A percentile compares a stretch with the other conserved stretches of the same genome.
Evolutionary conservation across 2,888 invertebrate species (phyloP).

Genomic region (Amphiduros pacificus): DNA sequence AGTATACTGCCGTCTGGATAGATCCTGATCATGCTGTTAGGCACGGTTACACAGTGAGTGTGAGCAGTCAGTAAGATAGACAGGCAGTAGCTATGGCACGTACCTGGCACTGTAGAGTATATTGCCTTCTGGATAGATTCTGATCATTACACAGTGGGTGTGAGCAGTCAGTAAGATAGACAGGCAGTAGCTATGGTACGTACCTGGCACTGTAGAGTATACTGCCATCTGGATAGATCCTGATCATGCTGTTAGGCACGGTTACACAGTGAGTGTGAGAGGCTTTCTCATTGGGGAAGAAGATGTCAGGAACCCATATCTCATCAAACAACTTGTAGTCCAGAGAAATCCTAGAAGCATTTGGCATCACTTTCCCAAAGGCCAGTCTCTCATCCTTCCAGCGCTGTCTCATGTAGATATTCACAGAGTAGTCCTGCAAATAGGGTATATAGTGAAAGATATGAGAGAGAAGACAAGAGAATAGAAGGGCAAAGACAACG

Average conservation of each 20-base stretch:
- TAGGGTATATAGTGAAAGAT: no score
- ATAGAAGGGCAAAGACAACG: no score
- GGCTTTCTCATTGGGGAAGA: conserved; percentile 33
- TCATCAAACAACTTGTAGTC: conserved; percentile 21
- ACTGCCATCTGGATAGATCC: conserved; percentile 31
- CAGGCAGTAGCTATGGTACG: conserved; percentile 17
- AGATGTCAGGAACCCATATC: conserved; percentile 37
- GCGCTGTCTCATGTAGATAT: conserved; percentile 20
- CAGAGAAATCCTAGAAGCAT: conserved; percentile 7
- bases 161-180: no score
- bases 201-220: conserved; percentile 34
- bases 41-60: conserved; percentile 32
- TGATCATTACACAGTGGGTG: conserved; percentile 28
- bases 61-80: no score
- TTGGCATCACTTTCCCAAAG: conserved; percentile 14
- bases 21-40: conserved; percentile 33
- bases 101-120: conserved; percentile 33
- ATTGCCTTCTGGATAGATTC: conserved; percentile 30
- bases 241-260: conserved; percentile 32
- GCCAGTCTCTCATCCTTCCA: conserved; percentile 24
- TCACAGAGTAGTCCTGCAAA: conserved; percentile 16
- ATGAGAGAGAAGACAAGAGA: no score
- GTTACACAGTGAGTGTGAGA: conserved; percentile 31
- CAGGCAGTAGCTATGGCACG: conserved; percentile 19
- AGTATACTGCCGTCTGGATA: conserved; percentile 30